Base-by-base conservation (phyloP, 2,797 vertebrate species). In the Sylvilagus floridanus region DNA sequence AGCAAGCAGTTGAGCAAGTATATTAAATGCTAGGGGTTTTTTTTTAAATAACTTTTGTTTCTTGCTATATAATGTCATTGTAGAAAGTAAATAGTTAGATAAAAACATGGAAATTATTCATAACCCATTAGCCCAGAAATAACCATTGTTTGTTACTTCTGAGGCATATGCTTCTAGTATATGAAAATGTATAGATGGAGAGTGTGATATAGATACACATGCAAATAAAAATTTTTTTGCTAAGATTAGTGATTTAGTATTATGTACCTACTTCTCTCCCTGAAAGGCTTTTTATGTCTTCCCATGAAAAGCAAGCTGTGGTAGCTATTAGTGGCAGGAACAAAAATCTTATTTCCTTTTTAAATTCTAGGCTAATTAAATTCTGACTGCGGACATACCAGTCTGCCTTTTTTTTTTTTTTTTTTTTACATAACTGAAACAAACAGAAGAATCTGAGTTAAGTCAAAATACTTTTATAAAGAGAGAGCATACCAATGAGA, bases 261-360 rank as follows among this genome's bases (percentile, higher is more conserved):
- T 82, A 22, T 92, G 47, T 89, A 54, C 57, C 69, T 63, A 93
- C 63, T 12, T 68, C 16, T 96, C 77, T 95, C 54, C 77, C 54
- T 86, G 28, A 95, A 88, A 76, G 54, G 6, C 28, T 71, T 95
- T 71, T 79, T 50, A 68, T 5, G 7, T 89, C 28, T 42, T 22
- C 16, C 65, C n/a, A 4, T 78, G 22, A 85, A 95, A 77, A 92
- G 68, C 32, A 81, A 92, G n/a, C 42, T 76, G n/a, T 32, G 9
- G 24, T 60, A 79, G 26, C 91, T 66, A 19, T 81, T 96, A 78
- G n/a, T 71, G 12, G 87, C 76, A 68, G 17, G 17, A 90, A 85
- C 52, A 37, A 96, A 84, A 75, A 87, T 91, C 57, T 93, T 95
- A 8, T 63, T 93, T 93, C 63, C 16, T 37, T 79, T 87, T 78